phyloP scores from a whole-genome alignment of 2,888 invertebrate genomes.

The Pherbina coryleti region DNA sequence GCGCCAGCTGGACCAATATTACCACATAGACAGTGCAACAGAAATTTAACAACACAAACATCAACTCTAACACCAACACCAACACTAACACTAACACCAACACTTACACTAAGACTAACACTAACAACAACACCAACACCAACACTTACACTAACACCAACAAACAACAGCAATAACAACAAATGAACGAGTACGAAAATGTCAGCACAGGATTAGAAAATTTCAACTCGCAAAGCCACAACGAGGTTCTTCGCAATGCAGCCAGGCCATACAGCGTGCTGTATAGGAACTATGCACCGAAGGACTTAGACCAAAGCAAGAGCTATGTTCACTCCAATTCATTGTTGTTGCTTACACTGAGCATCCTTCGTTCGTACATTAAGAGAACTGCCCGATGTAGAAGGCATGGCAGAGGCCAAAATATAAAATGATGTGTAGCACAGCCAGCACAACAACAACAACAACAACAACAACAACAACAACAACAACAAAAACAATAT shows the following conservation, averaged over 20 bases:
- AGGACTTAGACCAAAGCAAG: slow-evolving; percentile 36
- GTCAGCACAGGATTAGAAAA: slow-evolving; percentile 46
- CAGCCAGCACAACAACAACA: not conserved
- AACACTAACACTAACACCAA: slow-evolving; percentile 2
- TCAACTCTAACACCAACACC: slow-evolving; percentile 36
- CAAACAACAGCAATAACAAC: slow-evolving; percentile 54
- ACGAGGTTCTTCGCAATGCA: slow-evolving; percentile 28
- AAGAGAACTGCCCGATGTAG: not conserved
- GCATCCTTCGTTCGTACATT: slow-evolving; percentile 9
- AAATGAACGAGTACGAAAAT: slow-evolving; percentile 47
- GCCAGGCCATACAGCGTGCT: not conserved
- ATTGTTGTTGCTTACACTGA: not conserved
- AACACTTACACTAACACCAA: slow-evolving; percentile 1
- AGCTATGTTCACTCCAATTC: not conserved
- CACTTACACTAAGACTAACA: slow-evolving; percentile 45
- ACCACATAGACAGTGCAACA: slow-evolving; percentile 7
- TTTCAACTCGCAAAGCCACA: slow-evolving; percentile 35
- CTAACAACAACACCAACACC: not conserved
- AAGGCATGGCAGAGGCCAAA: slow-evolving; percentile 13
- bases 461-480: too few species aligned
- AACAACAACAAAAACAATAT: not conserved
- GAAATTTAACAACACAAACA: not conserved
- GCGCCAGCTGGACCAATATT: slow-evolving; percentile 44
- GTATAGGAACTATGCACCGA: not conserved
- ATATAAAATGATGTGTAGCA: slow-evolving; percentile 15